These are phyloP conservation scores for Andrena chrysosceles DNA, from an alignment of 2,888 invertebrate genomes.

Conservation along the genomic window DNA sequence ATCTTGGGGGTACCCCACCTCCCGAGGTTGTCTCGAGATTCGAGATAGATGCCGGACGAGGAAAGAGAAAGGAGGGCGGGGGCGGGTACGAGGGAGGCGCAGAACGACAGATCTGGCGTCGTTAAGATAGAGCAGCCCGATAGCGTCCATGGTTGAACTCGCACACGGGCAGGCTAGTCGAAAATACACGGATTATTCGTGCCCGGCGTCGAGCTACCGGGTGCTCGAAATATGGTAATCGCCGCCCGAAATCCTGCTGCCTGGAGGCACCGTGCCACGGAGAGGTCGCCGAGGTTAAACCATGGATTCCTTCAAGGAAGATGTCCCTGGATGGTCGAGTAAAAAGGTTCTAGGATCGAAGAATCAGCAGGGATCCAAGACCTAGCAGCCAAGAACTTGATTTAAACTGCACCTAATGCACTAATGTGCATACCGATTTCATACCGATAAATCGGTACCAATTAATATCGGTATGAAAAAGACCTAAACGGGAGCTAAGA, in stretches of 20 bases:
- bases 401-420: too few species aligned
- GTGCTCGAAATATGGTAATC: constrained; percentile 75
- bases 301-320: constrained; percentile 45
- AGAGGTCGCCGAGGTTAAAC: constrained; percentile 52
- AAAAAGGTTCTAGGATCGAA: background rate
- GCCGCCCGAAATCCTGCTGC: constrained; percentile 57
- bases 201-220: constrained; percentile 68
- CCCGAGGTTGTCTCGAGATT: constrained; percentile 62
- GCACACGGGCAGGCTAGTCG: constrained; percentile 61
- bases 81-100: constrained; percentile 41
- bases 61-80: constrained; percentile 38
- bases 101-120: constrained; percentile 75
- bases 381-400: too few species aligned
- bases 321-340: background rate
- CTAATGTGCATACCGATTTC: too few species aligned
- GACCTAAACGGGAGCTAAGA: too few species aligned
- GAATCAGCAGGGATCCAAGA: too few species aligned
- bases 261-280: constrained; percentile 15
- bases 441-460: too few species aligned
- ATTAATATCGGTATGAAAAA: too few species aligned
- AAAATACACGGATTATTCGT: constrained; percentile 75
- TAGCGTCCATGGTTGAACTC: constrained; percentile 70
- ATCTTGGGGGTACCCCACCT: constrained; percentile 35
- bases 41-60: constrained; percentile 64
- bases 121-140: constrained; percentile 78